Base-by-base conservation (phyloP, 1,140 invertebrate species). In the Magallana ariakensis region DNA sequence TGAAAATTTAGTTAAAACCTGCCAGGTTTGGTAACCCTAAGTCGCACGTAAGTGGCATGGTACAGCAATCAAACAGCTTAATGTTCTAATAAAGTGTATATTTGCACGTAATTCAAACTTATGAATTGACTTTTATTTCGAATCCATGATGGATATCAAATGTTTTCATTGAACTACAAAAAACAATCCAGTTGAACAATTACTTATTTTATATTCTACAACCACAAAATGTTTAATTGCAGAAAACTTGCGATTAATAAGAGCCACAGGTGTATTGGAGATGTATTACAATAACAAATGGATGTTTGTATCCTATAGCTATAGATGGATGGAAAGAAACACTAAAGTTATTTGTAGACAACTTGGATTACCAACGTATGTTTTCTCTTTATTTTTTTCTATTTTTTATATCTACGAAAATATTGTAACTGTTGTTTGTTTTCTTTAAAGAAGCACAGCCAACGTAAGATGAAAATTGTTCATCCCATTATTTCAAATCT, bases 321-420 rank as follows among this genome's bases (percentile, higher is more conserved):
- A 75, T 10, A 33, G 3, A 5, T 75, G 66, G 66, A 11, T 4
- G 22, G 22, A 75, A 8, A 11, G 11, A 13, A 26, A 75, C 22
- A 13, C 6, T 26, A 75, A 75, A 75, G 22, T 75, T 9, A 75
- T 75, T 26, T 75, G 66, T 13, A 75, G 19, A 26, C 66, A 75
- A 26, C 33, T 75, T 13, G 66, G 66, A 5, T 75, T 75, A 75
- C 66, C 66, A 75, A 33, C 66, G 66, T 75, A 75, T 26, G 66
- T 26, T 60, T 46, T 46, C 33, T 46, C 33, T 46, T 46, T 46
- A 46, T 46, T 46, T 46, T 4, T 46, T 46, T 46, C 33, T 46
- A 46, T 46, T 46, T 46, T 46, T 46, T 5, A 46, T 46, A 46
- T 4, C 33, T 46, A 4, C 33, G 5, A 46, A 46, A 46, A 46